Evolutionary conservation across 2,888 invertebrate genomes (phyloP).

Genomic region (Oxystoma pomonae): DNA sequence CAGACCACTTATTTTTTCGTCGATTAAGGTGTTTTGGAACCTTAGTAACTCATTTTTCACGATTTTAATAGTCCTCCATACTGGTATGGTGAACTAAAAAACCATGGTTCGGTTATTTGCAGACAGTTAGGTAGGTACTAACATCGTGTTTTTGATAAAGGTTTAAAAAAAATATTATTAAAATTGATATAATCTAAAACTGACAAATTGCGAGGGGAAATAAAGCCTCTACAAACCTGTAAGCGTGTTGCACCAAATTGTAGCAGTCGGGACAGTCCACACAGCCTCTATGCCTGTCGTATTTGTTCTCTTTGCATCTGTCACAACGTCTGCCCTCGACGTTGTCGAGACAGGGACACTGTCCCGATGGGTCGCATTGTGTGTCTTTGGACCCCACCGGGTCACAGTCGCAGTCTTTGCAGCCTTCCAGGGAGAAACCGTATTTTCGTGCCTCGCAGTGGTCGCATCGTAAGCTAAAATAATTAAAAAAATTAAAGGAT

Average conservation of each 20-base stretch:
- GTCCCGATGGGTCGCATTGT: constrained; percentile 84
- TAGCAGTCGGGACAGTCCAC: constrained; percentile 94
- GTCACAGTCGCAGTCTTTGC: constrained; percentile 85
- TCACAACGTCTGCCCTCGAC: constrained; percentile 95
- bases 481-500: no score
- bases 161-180: no score
- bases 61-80: no score
- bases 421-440: constrained; percentile 79
- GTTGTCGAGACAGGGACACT: constrained; percentile 83
- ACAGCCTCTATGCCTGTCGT: constrained; percentile 85
- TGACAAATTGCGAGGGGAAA: no score
- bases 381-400: constrained; percentile 80
- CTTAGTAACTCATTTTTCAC: no score
- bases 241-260: constrained; percentile 86
- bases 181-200: no score
- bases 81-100: no score
- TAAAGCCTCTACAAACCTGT: constrained; percentile 45
- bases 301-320: constrained; percentile 95
- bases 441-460: constrained; percentile 76
- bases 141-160: no score
- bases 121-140: no score
- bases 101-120: no score
- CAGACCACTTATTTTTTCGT: no score
- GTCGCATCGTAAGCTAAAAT: constrained; percentile 64
- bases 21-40: no score